These are phyloP conservation scores for Epinotia nisella DNA, from an alignment of 2,888 invertebrate species.

Conservation along the genomic window DNA sequence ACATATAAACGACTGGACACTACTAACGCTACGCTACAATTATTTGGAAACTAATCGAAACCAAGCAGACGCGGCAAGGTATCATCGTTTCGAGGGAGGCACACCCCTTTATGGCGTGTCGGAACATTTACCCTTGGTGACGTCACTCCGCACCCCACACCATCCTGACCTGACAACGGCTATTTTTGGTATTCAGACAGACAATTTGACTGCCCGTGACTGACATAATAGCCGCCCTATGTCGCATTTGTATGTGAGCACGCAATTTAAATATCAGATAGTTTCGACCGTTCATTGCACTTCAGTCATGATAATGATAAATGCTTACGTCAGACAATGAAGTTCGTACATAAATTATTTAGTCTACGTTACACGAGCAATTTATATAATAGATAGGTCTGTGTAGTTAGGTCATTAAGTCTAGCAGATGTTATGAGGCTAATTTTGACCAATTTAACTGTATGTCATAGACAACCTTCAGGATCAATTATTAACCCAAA, in stretches of 20 bases:
- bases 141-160: constrained; percentile 70
- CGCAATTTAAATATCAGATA: constrained; percentile 27
- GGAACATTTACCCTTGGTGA: constrained; percentile 60
- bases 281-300: constrained; percentile 5
- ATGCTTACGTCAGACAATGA: not conserved
- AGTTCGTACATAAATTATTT: not conserved
- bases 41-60: constrained; percentile 29
- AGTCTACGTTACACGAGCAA: not conserved
- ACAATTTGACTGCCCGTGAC: constrained; percentile 42
- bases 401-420: not conserved
- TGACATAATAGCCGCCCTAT: constrained; percentile 21
- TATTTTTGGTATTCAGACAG: constrained; percentile 46
- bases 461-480: not conserved
- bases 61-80: constrained; percentile 35
- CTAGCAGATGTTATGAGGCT: not conserved
- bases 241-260: constrained; percentile 32
- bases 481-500: not conserved
- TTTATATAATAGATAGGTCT: not conserved
- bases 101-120: constrained; percentile 66
- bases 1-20: not conserved
- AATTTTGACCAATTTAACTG: not conserved
- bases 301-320: not conserved
- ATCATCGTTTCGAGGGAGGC: constrained; percentile 60
- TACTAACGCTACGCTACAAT: constrained; percentile 8
- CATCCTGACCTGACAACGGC: constrained; percentile 42